These are phyloP conservation scores for Phodopus roborovskii DNA, from an alignment of 2,113 vertebrate species.

Conservation along the genomic window DNA sequence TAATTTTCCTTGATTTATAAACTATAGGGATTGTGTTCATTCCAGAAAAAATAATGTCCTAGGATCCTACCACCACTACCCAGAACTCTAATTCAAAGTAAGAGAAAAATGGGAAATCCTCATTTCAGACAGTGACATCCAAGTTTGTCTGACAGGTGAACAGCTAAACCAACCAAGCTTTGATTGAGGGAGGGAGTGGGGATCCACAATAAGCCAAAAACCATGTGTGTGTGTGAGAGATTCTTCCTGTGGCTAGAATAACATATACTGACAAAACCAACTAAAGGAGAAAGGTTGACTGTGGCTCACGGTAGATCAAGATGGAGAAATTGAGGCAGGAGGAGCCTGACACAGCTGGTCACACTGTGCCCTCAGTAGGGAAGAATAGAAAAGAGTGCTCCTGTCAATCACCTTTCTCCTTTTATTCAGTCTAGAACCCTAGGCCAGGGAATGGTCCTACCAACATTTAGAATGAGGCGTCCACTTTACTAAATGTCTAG, in stretches of 20 bases:
- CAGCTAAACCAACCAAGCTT: background rate
- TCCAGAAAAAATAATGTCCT: background rate
- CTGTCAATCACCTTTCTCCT: no score
- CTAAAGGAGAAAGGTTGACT: background rate
- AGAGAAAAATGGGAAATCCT: background rate
- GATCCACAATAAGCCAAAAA: background rate
- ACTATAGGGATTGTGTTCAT: background rate
- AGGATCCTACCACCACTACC: background rate
- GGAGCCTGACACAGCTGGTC: background rate
- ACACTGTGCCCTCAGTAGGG: background rate
- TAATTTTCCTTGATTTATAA: background rate
- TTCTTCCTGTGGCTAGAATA: background rate
- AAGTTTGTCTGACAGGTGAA: background rate
- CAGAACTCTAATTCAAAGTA: background rate
- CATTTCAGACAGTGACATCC: background rate
- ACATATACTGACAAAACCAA: background rate
- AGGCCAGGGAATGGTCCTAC: background rate
- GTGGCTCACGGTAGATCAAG: no score
- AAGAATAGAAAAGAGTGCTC: background rate
- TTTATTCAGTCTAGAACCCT: background rate
- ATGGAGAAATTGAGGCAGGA: rapidly evolving
- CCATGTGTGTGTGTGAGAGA: background rate
- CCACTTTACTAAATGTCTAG: background rate
- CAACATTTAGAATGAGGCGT: background rate
- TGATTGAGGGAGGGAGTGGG: background rate